These are phyloP conservation scores for Platichthys stellatus DNA, from an alignment of 2,113 vertebrate genomes.

Conservation along the genomic window DNA sequence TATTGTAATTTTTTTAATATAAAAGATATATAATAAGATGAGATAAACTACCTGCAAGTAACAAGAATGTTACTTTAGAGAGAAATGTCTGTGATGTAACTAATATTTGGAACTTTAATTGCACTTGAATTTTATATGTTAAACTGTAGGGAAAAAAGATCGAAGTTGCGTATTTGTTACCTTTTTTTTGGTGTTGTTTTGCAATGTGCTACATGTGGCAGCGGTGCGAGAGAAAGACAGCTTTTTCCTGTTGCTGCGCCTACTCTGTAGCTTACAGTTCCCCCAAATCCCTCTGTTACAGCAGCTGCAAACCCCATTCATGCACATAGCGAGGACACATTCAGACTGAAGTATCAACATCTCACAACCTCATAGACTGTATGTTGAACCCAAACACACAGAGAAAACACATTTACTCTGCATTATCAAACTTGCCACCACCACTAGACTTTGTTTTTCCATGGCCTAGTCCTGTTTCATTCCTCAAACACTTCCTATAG, in stretches of 20 bases:
- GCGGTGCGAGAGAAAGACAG: conserved; percentile 24
- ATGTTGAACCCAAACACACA: conserved; percentile 22
- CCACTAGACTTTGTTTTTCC: conserved; percentile 10
- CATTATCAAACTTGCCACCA: conserved; percentile 10
- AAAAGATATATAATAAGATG: conserved; percentile 63
- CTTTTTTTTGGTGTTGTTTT: conserved; percentile 77
- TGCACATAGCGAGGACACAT: neutral
- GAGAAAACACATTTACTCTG: neutral
- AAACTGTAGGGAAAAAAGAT: conserved; percentile 74
- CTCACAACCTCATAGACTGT: conserved; percentile 10
- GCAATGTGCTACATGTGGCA: conserved; percentile 68
- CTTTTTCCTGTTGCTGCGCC: conserved; percentile 34
- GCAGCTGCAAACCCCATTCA: conserved; percentile 1
- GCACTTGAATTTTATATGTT: conserved; percentile 88
- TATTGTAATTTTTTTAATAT: conserved; percentile 45
- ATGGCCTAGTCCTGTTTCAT: conserved; percentile 21
- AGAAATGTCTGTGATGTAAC: conserved; percentile 81
- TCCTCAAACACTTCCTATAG: conserved; percentile 17
- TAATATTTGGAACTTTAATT: conserved; percentile 87
- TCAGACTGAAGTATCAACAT: neutral
- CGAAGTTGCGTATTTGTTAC: conserved; percentile 70
- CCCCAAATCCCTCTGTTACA: conserved; percentile 10
- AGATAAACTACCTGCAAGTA: conserved; percentile 82
- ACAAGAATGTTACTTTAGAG: conserved; percentile 77
- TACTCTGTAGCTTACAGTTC: conserved; percentile 28